Evolutionary conservation across 1,140 invertebrate genomes (phyloP).

Genomic region (Drosophila repletoides): DNA sequence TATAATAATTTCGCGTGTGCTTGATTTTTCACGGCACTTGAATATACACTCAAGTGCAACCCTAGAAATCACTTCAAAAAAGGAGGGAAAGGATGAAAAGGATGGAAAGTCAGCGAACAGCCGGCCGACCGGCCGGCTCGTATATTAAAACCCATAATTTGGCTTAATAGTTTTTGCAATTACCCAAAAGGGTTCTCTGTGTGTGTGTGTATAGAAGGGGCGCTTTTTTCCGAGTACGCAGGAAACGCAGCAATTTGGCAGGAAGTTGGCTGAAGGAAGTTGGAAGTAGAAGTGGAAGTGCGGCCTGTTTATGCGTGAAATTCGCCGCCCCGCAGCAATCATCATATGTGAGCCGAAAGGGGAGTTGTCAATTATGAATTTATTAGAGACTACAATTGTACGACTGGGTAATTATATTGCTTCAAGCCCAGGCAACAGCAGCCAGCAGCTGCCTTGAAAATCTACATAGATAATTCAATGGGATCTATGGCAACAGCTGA

Average conservation of each 20-base stretch:
- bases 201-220: constrained; percentile 3
- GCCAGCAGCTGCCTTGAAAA: constrained; percentile 11
- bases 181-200: constrained; percentile 67
- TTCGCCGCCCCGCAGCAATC: constrained; percentile 59
- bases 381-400: constrained; percentile 50
- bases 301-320: constrained; percentile 72
- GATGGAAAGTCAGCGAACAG: constrained; percentile 32
- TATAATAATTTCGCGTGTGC: constrained; percentile 78
- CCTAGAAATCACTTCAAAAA: background rate
- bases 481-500: background rate
- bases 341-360: constrained; percentile 41
- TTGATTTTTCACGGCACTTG: constrained; percentile 75
- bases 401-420: constrained; percentile 18
- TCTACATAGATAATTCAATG: background rate
- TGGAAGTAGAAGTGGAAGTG: constrained; percentile 25
- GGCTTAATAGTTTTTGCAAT: constrained; percentile 80
- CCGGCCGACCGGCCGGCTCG: constrained; percentile 43
- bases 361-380: constrained; percentile 48
- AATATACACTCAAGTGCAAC: constrained; percentile 65
- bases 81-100: background rate
- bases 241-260: constrained; percentile 42
- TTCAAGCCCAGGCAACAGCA: background rate
- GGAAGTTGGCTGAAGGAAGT: constrained; percentile 19
- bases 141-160: constrained; percentile 80
- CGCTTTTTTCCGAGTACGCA: constrained; percentile 25